phyloP scores from a whole-genome alignment of 2,113 vertebrate species.

The Rallus limicola region DNA sequence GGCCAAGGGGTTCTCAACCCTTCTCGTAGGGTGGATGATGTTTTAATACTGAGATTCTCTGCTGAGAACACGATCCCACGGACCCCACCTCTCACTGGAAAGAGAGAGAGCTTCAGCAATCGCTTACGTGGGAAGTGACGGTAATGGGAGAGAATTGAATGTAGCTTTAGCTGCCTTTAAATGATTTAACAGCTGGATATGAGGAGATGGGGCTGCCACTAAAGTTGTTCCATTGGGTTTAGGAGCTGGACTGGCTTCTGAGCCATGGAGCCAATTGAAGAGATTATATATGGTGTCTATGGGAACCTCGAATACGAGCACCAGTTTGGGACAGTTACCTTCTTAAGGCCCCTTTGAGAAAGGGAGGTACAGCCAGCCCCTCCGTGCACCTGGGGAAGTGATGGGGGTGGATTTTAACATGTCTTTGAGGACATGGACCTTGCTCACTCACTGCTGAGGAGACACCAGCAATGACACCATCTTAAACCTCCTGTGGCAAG shows the following conservation, averaged over 20 bases:
- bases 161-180: not conserved
- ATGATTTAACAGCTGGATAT: conserved; percentile 17
- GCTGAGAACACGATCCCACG: conserved; percentile 1
- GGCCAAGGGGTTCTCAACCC: conserved; percentile 24
- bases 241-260: not conserved
- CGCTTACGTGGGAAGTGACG: conserved; percentile 37
- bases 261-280: not conserved
- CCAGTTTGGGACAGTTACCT: not conserved
- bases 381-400: rapidly evolving
- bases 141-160: not conserved
- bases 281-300: not conserved
- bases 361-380: not conserved
- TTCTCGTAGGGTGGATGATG: not conserved
- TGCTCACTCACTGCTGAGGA: not conserved
- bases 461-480: rapidly evolving
- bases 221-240: not conserved
- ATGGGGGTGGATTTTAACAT: not conserved
- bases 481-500: not conserved
- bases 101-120: not conserved
- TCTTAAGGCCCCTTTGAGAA: not conserved
- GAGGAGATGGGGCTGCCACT: not conserved
- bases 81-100: conserved; percentile 43
- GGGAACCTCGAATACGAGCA: not conserved
- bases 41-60: not conserved
- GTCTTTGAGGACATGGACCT: not conserved